Percentiles rank a stretch among this genome's conserved stretches.
Conservation (phyloP, 92 coral and sea anemone genomes). For the Zoanthus sociatus region DNA sequence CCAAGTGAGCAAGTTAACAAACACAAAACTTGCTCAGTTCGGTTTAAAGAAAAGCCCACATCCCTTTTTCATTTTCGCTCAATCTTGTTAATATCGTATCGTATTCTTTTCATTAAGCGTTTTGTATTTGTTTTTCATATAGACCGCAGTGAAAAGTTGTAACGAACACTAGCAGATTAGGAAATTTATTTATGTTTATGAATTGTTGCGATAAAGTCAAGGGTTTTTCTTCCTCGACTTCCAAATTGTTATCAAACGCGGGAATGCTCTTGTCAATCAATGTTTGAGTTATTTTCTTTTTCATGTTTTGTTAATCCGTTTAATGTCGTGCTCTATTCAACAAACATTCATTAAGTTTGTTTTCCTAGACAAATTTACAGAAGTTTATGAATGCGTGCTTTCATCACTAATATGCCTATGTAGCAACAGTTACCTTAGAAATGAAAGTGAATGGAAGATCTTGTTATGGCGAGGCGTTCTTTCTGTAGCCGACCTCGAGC, state of each 20-base stretch:
- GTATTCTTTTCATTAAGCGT: too few species aligned
- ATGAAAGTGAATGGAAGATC: neutral
- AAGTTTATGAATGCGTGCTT: conserved; percentile 41
- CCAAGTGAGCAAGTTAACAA: too few species aligned
- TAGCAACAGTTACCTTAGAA: conserved; percentile 40
- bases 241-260: neutral
- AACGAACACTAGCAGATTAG: too few species aligned
- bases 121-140: too few species aligned
- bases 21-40: too few species aligned
- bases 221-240: neutral
- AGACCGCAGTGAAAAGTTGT: too few species aligned
- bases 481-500: conserved; percentile 21
- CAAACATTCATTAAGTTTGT: conserved; percentile 47
- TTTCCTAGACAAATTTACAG: conserved; percentile 51
- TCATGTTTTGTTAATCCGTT: conserved; percentile 24
- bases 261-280: neutral
- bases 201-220: too few species aligned
- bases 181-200: too few species aligned
- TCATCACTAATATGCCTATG: conserved; percentile 45
- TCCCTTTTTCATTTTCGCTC: too few species aligned
- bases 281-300: conserved; percentile 7
- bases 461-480: conserved; percentile 47
- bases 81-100: too few species aligned
- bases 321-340: conserved; percentile 36
- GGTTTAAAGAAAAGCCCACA: too few species aligned